Evolutionary conservation across 2,113 vertebrate species (phyloP).

Genomic region (Myodes glareolus): DNA sequence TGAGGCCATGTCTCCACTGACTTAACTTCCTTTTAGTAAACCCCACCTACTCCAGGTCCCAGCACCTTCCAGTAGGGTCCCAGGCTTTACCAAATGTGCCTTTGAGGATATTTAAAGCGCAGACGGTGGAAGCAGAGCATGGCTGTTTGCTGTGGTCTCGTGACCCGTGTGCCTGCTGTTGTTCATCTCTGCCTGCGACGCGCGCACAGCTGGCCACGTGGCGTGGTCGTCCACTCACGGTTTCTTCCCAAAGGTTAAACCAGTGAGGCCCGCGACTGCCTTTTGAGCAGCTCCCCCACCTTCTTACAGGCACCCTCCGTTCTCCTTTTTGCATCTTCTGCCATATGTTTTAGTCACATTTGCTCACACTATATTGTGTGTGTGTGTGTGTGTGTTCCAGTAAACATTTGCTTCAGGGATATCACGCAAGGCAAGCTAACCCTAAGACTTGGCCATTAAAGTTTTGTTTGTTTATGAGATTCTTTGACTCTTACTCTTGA

Average conservation of each 20-base stretch:
- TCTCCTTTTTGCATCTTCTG: not conserved
- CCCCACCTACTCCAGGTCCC: no score
- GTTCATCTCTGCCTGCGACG: not conserved
- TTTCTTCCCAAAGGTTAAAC: not conserved
- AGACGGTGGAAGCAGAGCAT: no score
- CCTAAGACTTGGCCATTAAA: not conserved
- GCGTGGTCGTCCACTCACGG: not conserved
- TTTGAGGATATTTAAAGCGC: not conserved
- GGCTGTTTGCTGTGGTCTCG: not conserved
- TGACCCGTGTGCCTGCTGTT: not conserved
- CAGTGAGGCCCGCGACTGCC: not conserved
- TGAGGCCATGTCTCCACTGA: not conserved
- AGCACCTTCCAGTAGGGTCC: not conserved
- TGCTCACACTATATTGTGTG: not conserved
- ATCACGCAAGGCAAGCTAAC: no score
- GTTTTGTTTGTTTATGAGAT: not conserved
- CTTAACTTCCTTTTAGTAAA: not conserved
- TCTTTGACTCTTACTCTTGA: not conserved
- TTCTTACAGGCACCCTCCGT: not conserved
- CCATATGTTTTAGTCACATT: not conserved
- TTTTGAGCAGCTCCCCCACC: no score
- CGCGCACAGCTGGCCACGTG: rapidly evolving
- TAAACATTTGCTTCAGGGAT: not conserved
- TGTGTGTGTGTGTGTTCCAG: not conserved
- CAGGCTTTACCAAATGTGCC: not conserved